These are phyloP conservation scores for Leucoraja ocellata DNA, from an alignment of 2,797 vertebrate species.

Conservation along the genomic window DNA sequence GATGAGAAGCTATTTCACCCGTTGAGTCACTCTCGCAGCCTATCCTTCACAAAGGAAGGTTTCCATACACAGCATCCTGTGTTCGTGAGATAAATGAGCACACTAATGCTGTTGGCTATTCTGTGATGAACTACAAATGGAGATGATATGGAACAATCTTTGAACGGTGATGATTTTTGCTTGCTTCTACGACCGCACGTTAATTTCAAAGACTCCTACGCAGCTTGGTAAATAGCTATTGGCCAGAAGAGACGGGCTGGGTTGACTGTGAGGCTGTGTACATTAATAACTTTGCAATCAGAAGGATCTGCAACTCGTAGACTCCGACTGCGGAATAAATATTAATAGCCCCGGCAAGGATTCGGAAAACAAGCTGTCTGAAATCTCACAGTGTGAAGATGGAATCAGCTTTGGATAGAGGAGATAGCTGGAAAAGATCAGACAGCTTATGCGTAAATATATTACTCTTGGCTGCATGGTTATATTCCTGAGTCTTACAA, in stretches of 20 bases:
- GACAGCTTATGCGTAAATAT: slow-evolving; percentile 55
- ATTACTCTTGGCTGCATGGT: slow-evolving; percentile 50
- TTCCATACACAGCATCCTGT: slow-evolving; percentile 50
- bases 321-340: slow-evolving; percentile 60
- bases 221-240: slow-evolving; percentile 56
- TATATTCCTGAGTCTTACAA: slow-evolving; percentile 42
- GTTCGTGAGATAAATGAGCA: slow-evolving; percentile 57
- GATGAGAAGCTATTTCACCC: slow-evolving; percentile 53
- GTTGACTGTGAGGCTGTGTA: slow-evolving; percentile 52
- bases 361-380: slow-evolving; percentile 56
- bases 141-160: slow-evolving; percentile 57
- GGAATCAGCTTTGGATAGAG: slow-evolving; percentile 47
- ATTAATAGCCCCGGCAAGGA: slow-evolving; percentile 55
- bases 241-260: not conserved
- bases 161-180: slow-evolving; percentile 60
- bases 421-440: slow-evolving; percentile 56
- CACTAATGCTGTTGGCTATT: slow-evolving; percentile 56
- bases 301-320: slow-evolving; percentile 59
- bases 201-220: slow-evolving; percentile 54
- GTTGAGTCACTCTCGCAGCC: slow-evolving; percentile 48
- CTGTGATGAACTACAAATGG: slow-evolving; percentile 59
- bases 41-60: slow-evolving; percentile 49
- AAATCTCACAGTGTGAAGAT: slow-evolving; percentile 59
- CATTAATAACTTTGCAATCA: slow-evolving; percentile 66
- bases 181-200: slow-evolving; percentile 57